These are phyloP conservation scores for Vulpes ferrilata DNA, from an alignment of 2,113 vertebrate genomes.

Conservation along the genomic window DNA sequence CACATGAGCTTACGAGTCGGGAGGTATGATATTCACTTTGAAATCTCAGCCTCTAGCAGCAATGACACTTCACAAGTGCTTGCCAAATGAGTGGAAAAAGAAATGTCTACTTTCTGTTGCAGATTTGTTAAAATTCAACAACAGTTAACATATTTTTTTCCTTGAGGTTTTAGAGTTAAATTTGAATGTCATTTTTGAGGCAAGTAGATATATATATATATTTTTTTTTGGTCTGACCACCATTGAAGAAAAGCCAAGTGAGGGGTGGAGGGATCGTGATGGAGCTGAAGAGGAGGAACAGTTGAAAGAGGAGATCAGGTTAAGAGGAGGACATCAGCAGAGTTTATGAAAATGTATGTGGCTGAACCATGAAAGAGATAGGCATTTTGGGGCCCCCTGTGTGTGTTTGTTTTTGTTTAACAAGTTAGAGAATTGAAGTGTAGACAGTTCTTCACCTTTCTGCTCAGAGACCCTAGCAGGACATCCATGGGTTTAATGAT, in stretches of 20 bases:
- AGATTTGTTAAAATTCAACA: background rate
- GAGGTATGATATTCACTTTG: background rate
- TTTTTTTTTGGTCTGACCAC: background rate
- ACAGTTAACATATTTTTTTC: background rate
- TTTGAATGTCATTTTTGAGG: background rate
- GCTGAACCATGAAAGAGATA: background rate
- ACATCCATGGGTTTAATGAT: background rate
- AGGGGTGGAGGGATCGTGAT: background rate
- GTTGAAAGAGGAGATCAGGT: background rate
- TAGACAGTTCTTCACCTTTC: background rate
- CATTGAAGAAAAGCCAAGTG: background rate
- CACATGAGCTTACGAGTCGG: background rate
- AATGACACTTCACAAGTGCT: background rate
- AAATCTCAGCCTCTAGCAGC: background rate
- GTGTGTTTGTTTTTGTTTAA: background rate
- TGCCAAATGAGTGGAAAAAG: background rate
- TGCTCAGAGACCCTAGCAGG: background rate
- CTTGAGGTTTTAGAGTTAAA: background rate
- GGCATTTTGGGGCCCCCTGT: background rate
- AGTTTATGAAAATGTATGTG: background rate
- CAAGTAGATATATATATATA: background rate
- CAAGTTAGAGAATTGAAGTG: accelerated
- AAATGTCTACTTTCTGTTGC: background rate
- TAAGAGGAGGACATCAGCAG: background rate
- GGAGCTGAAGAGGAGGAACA: background rate